These are phyloP conservation scores for Saturnia japonica DNA, from an alignment of 2,888 invertebrate genomes.

Conservation along the genomic window DNA sequence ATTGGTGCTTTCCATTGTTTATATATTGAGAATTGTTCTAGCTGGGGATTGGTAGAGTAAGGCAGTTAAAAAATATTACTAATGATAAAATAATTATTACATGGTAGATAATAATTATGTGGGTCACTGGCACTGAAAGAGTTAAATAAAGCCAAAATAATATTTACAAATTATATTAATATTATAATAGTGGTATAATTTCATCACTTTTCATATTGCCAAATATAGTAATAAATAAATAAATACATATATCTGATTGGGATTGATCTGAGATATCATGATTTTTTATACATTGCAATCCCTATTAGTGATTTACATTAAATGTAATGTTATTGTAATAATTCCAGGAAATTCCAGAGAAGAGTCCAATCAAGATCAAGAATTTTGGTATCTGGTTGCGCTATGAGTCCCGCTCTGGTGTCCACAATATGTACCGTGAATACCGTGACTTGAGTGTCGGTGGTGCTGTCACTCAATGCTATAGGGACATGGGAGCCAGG, in stretches of 20 bases:
- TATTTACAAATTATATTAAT: too few relatives aligned
- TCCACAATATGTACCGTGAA: conserved; percentile 99
- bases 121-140: too few relatives aligned
- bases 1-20: neutral
- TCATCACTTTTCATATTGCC: too few relatives aligned
- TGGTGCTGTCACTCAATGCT: conserved; percentile 98
- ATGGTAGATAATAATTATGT: too few relatives aligned
- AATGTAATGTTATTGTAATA: neutral
- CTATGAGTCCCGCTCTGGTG: conserved; percentile 99
- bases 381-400: conserved; percentile 99
- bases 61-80: too few relatives aligned
- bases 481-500: conserved; percentile 98
- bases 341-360: conserved; percentile 90
- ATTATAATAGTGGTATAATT: too few relatives aligned
- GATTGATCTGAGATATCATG: neutral
- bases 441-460: conserved; percentile 98
- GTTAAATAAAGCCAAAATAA: too few relatives aligned
- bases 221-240: too few relatives aligned
- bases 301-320: neutral
- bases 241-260: too few relatives aligned
- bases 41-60: neutral
- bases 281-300: neutral
- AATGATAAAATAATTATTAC: too few relatives aligned
- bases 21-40: neutral
- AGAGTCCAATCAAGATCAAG: conserved; percentile 96